Evolutionary conservation across 2,113 vertebrate species (phyloP).

Genomic region (Rhizomys pruinosus): DNA sequence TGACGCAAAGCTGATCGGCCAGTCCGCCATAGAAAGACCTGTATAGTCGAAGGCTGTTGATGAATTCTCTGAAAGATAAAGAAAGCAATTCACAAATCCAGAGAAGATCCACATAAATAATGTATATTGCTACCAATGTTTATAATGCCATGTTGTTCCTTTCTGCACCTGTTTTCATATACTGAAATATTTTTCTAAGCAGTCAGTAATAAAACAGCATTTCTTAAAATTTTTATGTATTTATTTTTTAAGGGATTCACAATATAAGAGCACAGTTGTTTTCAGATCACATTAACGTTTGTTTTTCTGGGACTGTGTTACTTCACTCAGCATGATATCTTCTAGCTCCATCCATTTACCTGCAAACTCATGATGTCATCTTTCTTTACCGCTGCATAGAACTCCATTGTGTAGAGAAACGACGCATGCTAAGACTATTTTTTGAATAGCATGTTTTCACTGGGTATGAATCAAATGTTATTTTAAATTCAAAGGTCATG

Average conservation of each 20-base stretch:
- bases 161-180: not conserved
- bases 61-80: constrained; percentile 88
- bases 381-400: too few relatives aligned
- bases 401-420: too few relatives aligned
- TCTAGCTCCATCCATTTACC: too few relatives aligned
- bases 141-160: not conserved
- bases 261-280: too few relatives aligned
- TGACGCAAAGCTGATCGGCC: constrained; percentile 90
- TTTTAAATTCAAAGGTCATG: not conserved
- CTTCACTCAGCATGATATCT: too few relatives aligned
- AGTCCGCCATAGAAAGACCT: constrained; percentile 89
- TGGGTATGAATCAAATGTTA: not conserved
- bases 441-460: not conserved
- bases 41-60: constrained; percentile 87
- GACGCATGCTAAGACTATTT: constrained; percentile 2
- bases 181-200: not conserved
- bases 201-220: not conserved
- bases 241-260: too few relatives aligned
- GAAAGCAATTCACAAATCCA: not conserved
- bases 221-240: not conserved
- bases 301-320: too few relatives aligned
- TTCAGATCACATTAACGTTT: too few relatives aligned
- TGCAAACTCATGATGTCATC: too few relatives aligned
- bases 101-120: not conserved
- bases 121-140: not conserved